Evolutionary conservation across 2,113 vertebrate genomes (phyloP).

Genomic region (Condylura cristata): DNA sequence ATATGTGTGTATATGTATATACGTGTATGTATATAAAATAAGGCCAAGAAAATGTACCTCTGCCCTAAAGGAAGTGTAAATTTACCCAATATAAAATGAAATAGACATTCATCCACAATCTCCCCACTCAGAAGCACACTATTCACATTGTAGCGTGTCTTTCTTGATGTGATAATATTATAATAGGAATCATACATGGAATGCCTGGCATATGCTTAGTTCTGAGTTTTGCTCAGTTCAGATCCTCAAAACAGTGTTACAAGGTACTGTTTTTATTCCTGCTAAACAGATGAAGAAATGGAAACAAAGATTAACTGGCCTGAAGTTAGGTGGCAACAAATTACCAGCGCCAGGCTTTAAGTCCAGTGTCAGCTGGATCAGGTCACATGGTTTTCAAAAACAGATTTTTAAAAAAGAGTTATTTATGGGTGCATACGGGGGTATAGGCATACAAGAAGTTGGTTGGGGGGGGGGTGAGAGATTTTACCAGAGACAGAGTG

Average conservation of each 20-base stretch:
- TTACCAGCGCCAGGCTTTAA: not conserved
- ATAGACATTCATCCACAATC: not conserved
- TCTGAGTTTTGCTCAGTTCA: not conserved
- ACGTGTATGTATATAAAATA: no score
- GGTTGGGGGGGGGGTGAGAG: no score
- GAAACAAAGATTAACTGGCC: not conserved
- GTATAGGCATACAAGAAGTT: no score
- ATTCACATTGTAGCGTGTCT: not conserved
- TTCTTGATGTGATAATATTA: not conserved
- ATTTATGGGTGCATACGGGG: no score
- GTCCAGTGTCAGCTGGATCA: not conserved
- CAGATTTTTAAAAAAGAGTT: conserved; percentile 35
- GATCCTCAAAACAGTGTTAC: not conserved
- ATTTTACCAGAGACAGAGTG: no score
- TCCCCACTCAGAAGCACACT: not conserved
- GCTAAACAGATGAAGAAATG: not conserved
- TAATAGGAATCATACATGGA: not conserved
- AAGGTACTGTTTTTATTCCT: not conserved
- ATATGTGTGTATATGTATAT: no score
- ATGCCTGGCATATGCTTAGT: rapidly evolving
- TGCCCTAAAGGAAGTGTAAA: not conserved
- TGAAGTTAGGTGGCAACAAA: not conserved
- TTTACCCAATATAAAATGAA: not conserved
- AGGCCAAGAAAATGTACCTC: not conserved
- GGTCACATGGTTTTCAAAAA: not conserved